These are phyloP conservation scores for Thymallus thymallus DNA, from an alignment of 2,113 vertebrate species.

Conservation along the genomic window DNA sequence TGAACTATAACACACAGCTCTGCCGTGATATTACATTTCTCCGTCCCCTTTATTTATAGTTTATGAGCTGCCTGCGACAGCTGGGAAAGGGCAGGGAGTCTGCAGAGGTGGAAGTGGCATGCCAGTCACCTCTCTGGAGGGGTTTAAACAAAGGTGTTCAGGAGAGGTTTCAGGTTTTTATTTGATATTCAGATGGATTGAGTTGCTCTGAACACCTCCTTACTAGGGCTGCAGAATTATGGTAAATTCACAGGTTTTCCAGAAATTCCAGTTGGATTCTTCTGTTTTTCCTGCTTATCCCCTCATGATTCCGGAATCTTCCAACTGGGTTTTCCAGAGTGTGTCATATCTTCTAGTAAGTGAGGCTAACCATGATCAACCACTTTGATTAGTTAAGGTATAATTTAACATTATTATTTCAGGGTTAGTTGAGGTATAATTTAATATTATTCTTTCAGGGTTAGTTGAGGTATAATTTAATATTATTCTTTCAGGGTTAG, in stretches of 20 bases:
- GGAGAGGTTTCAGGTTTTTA: neutral
- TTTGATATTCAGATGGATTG: neutral
- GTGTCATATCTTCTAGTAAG: neutral
- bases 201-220: neutral
- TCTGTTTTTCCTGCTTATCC: too few relatives aligned
- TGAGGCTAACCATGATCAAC: neutral
- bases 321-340: too few relatives aligned
- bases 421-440: too few relatives aligned
- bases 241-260: neutral
- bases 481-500: too few relatives aligned
- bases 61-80: slow-evolving; percentile 34
- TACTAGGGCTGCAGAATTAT: neutral
- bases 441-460: too few relatives aligned
- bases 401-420: too few relatives aligned
- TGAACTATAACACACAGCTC: slow-evolving; percentile 53
- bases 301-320: too few relatives aligned
- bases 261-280: too few relatives aligned
- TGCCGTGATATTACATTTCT: slow-evolving; percentile 57
- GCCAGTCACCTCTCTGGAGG: neutral
- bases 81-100: neutral
- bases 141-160: neutral
- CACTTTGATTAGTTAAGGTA: neutral
- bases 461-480: too few relatives aligned
- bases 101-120: slow-evolving; percentile 8
- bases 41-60: slow-evolving; percentile 52